Evolutionary conservation across 2,113 vertebrate genomes (phyloP).

Genomic region (Cervus canadensis): DNA sequence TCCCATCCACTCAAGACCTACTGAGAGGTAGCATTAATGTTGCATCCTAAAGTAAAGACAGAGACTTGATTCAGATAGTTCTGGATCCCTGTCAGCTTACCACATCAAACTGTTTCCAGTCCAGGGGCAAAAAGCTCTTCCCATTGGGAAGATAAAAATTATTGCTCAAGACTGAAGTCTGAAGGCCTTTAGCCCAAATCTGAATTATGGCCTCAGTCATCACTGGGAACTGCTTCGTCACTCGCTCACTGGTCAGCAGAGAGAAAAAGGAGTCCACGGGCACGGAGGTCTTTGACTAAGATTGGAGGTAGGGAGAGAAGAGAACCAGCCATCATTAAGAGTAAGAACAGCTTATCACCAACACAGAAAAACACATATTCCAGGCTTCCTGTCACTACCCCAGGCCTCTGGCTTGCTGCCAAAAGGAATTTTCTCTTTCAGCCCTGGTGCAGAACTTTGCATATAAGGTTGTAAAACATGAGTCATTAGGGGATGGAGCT

Average conservation of each 20-base stretch:
- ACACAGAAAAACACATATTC: not conserved
- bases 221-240: slow-evolving; percentile 77
- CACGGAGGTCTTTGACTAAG: slow-evolving; percentile 77
- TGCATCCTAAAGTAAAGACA: not conserved
- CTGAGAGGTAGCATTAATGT: not conserved
- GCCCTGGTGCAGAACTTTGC: not conserved
- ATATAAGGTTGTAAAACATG: not conserved
- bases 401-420: not conserved
- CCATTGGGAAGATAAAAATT: slow-evolving; percentile 75
- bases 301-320: not conserved
- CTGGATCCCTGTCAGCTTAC: slow-evolving; percentile 70
- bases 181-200: slow-evolving; percentile 81
- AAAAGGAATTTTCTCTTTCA: not conserved
- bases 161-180: slow-evolving; percentile 84
- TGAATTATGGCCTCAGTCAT: slow-evolving; percentile 84
- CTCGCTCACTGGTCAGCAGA: slow-evolving; percentile 74
- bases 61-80: not conserved
- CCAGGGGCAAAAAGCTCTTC: slow-evolving; percentile 76
- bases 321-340: not conserved
- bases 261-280: slow-evolving; percentile 80
- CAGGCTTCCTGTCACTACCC: not conserved
- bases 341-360: not conserved
- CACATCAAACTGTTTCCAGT: slow-evolving; percentile 84
- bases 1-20: not conserved
- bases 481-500: not conserved